These are phyloP conservation scores for Agrochola circellaris DNA, from an alignment of 2,888 invertebrate genomes.

Conservation along the genomic window DNA sequence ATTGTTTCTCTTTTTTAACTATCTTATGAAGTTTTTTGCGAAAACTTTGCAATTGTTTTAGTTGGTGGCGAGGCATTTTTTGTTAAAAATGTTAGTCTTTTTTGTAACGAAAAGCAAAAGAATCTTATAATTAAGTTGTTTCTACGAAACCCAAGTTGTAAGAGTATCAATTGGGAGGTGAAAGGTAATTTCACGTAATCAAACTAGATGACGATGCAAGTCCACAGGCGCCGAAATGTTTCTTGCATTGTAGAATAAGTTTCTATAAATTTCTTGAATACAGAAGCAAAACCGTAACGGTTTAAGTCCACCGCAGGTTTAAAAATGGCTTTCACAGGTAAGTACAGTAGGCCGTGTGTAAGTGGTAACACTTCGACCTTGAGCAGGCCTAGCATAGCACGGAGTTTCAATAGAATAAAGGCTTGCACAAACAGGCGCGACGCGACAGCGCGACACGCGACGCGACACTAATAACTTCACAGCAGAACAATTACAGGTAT, in stretches of 20 bases:
- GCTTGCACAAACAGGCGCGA: no score
- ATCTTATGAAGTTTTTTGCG: background rate
- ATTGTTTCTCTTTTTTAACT: background rate
- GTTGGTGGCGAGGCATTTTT: background rate
- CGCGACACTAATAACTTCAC: no score
- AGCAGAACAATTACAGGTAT: no score
- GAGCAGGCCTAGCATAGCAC: background rate
- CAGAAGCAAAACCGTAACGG: background rate
- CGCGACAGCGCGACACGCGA: no score
- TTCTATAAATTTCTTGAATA: background rate
- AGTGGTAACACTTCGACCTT: background rate
- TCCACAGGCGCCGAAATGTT: constrained; percentile 20
- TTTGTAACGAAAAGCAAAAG: background rate
- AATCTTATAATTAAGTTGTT: constrained; percentile 21
- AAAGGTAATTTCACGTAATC: constrained; percentile 39
- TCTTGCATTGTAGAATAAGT: constrained; percentile 13
- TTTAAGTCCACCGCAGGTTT: background rate
- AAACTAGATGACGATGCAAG: constrained; percentile 48
- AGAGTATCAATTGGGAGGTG: constrained; percentile 23
- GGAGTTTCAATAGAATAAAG: background rate
- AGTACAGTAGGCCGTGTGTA: background rate
- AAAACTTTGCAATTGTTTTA: background rate
- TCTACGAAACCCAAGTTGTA: constrained; percentile 25
- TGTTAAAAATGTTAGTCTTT: background rate
- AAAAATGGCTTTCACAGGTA: background rate